Evolutionary conservation across 2,888 invertebrate genomes (phyloP), one percentile per base, ranked within the genome.

Genomic region (Sclerodermus sp.): DNA sequence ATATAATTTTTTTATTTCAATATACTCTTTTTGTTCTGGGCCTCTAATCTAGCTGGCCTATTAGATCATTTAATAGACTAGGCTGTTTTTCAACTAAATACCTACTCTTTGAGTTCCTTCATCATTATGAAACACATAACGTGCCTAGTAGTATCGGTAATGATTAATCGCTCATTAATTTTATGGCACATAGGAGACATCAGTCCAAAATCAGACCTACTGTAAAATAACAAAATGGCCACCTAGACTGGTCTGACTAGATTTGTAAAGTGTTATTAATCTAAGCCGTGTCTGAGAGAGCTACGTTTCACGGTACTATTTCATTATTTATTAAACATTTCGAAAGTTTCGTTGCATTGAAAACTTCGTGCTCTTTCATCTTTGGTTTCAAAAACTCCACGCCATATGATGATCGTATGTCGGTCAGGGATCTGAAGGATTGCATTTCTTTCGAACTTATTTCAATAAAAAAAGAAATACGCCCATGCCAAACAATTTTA

Each of bases 21-120:
- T 68, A 67, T 68, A 70, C 63, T 68, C 53, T 62, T 57, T 69
- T 62, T 69, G 68, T 66, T 51, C 64, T 50, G 58, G 51, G 53
- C 62, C 51, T 63, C 50, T 60, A 62, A 55, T 47, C 60, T 57
- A 64, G 53, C 39, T 58, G 50, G 43, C 37, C 13, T 56, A 60
- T 16, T 29, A 64, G 64, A 59, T 60, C 60, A n/a, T 47, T 57
- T 39, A 48, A 53, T 55, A 66, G 53, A 57, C 58, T 59, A 67
- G 60, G 62, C 55, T 54, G 53, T 41, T 53, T 5, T 23, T 8
- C 23, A 23, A 23, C 23, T 5, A 5, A 23, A 23, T 5, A 5
- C 23, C 23, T 23, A 23, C 8, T 23, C 8, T 23, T 8, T 8
- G 8, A 8, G 23, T 23, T 23, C 23, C 8, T 3, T 8, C 23